A percentile compares a stretch with the other conserved stretches of the same genome.
phyloP scores from a whole-genome alignment of 2,888 invertebrate species.

The Mythimna ferrago region DNA sequence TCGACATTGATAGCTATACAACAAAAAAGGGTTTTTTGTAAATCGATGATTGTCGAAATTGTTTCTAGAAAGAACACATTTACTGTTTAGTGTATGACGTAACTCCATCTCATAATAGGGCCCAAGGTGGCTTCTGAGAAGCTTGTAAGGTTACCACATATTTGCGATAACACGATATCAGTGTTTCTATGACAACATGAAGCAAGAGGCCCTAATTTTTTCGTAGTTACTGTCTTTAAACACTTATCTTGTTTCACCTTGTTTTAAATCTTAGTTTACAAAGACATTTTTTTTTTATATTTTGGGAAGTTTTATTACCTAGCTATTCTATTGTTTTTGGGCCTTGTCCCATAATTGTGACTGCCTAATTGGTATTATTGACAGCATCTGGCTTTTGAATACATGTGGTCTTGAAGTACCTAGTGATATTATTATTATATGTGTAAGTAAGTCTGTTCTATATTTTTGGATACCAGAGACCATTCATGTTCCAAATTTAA shows the following conservation, averaged over 20 bases:
- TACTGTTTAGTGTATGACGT: slow-evolving; percentile 8
- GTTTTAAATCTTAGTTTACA: neutral
- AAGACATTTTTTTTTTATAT: slow-evolving; percentile 4
- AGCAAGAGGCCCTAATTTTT: slow-evolving; percentile 46
- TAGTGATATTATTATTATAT: neutral
- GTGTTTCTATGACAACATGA: slow-evolving; percentile 20
- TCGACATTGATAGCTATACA: too few species aligned
- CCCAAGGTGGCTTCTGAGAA: slow-evolving; percentile 33
- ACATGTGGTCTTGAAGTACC: neutral
- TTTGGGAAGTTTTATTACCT: slow-evolving; percentile 27
- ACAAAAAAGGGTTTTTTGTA: too few species aligned
- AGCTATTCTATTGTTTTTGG: neutral
- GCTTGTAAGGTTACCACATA: slow-evolving; percentile 17
- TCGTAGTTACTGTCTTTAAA: slow-evolving; percentile 3
- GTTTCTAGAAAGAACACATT: neutral
- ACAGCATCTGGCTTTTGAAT: neutral
- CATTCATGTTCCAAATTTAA: too few species aligned
- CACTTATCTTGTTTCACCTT: slow-evolving; percentile 20
- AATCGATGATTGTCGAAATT: too few species aligned
- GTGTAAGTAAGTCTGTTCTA: neutral
- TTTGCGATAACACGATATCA: slow-evolving; percentile 43
- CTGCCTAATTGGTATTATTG: too few species aligned
- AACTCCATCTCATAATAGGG: slow-evolving; percentile 12
- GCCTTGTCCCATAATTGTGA: neutral
- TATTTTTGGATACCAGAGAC: neutral